Base-by-base conservation (phyloP, 1,140 invertebrate species). In the Brachionus paranguensis region DNA sequence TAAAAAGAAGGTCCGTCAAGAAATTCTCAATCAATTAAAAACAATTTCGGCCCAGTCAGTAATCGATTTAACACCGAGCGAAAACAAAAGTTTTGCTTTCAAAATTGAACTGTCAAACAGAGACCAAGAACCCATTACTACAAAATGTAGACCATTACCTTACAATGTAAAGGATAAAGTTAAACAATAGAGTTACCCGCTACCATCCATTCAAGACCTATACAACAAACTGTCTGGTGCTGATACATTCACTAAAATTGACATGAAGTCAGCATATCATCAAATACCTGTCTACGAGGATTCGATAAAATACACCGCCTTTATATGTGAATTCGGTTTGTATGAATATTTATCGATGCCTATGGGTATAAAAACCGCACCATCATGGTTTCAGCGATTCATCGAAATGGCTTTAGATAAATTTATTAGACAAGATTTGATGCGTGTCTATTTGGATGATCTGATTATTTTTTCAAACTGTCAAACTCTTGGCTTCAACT, bases 321-420 rank as follows among this genome's bases (percentile, higher is more conserved):
- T 68, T 41, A 29, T 14, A 12, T 41, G 45, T 41, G 65, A 68
- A 41, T 64, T 60, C 24, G 84, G 84, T 17, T 43, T 85, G 10
- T 85, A 72, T 60, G 33, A 85, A 76, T 85, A 65, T 43, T 72
- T 85, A 12, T 14, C 12, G 41, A 84, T 85, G 84, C 84, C 84
- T 8, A 41, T 85, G 29, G 83, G 83, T n/a, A 14, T 84, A 41
- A 64, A 10, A 45, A 85, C 85, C 17, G 53, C 78, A 24, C 84
- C 55, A 27, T 24, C 83, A 5, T 68, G 84, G 37, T 85, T 85
- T 47, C 84, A 85, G 60, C 12, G 84, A 43, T 43, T 84, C 27
- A 85, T 85, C 41, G 24, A 85, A n/a, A 70, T 37, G 33, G 79
- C 29, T 83, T 37, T 84, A 17, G 65, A 68, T 6, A 29, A 29